These are phyloP conservation scores for Cloeon dipterum DNA, from an alignment of 2,888 invertebrate species.

Conservation along the genomic window DNA sequence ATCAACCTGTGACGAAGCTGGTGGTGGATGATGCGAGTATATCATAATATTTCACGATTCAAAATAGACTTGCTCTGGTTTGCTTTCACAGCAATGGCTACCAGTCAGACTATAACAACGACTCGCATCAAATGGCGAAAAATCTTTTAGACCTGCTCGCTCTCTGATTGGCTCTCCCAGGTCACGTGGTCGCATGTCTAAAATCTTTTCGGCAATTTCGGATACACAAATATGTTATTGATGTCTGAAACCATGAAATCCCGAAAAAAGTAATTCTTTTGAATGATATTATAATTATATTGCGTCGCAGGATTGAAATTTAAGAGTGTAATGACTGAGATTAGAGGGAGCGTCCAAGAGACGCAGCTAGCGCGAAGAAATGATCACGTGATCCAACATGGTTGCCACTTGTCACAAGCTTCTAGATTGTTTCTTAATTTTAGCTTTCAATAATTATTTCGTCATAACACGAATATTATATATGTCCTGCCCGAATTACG, in stretches of 20 bases:
- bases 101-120: slow-evolving; percentile 18
- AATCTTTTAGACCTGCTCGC: slow-evolving; percentile 13
- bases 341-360: background rate
- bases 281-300: no score
- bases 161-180: slow-evolving; percentile 13
- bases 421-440: no score
- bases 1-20: background rate
- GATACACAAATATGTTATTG: no score
- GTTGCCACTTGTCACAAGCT: no score
- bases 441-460: no score
- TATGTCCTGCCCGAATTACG: no score
- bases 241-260: no score
- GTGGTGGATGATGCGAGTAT: background rate
- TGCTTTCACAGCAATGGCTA: slow-evolving; percentile 22
- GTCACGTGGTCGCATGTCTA: slow-evolving; percentile 12
- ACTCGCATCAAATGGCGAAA: slow-evolving; percentile 13
- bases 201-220: slow-evolving; percentile 3
- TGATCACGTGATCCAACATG: background rate
- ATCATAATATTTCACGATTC: background rate
- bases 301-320: no score
- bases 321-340: no score
- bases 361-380: slow-evolving; percentile 1
- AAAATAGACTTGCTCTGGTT: background rate
- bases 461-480: no score
- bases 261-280: no score